Evolutionary conservation across 2,113 vertebrate species (phyloP), one percentile per base, ranked within the genome.

Genomic region (Himantopus leucocephalus): DNA sequence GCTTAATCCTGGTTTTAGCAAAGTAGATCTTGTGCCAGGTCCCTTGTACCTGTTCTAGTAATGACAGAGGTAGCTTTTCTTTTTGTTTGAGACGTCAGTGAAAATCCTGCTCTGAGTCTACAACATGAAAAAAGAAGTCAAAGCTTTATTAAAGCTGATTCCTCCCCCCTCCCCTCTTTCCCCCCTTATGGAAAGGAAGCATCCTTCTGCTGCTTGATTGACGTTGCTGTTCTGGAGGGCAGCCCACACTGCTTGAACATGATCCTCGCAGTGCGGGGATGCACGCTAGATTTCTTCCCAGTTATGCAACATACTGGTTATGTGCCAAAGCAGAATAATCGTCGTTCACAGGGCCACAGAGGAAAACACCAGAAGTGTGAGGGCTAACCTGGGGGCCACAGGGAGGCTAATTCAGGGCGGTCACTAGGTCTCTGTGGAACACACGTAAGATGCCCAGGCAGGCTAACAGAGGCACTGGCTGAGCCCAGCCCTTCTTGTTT

Each of bases 191-290:
- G 91, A 86, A 81, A 76, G 66, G 60, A 75, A 83, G 45, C 59
- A 72, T 95, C 77, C 26, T 85, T 90, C 66, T 79, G 59, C 59
- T 74, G 56, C 39, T 87, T 94, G 95, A 95, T 74, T 92, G 92
- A 90, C 39, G 0, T 48, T 85, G 74, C 37, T 80, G 53, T 71
- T 95, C 92, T 90, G 92, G 93, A 94, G 94, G 92, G 86, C 80
- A 89, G 94, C 92, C 92, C 89, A 94, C 64, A 75, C 86, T 72
- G 67, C 71, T 85, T 50, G 86, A 96, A 95, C 82, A 88, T 45
- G 87, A 94, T 96, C 93, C 78, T 88, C 59, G 11, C 72, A 70
- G 50, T 21, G 53, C 0, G 4, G 76, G 52, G 87, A 90, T 92
- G 72, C 91, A 91, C 1, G 58, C 84, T 95, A 96, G 88, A 92